Conservation (phyloP, 2,797 vertebrate genomes). For the Lycodopsis pacificus region DNA sequence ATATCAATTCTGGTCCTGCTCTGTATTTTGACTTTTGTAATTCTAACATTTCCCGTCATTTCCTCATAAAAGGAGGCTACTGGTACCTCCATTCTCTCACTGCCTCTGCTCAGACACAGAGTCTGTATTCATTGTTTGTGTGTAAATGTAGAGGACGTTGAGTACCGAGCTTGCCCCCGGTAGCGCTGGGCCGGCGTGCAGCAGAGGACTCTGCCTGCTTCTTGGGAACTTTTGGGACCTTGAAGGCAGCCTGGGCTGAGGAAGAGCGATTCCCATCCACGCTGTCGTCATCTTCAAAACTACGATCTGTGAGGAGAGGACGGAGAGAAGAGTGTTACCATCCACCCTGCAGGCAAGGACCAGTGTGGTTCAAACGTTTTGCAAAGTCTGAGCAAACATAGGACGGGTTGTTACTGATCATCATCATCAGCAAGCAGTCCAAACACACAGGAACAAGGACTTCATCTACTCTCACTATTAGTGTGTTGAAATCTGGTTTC, state of each 20-base stretch:
- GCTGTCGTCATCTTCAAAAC: constrained; percentile 97
- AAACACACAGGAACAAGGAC: background rate
- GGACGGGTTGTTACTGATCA: background rate
- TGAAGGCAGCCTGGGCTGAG: constrained; percentile 92
- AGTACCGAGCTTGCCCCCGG: constrained; percentile 91
- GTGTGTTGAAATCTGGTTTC: background rate
- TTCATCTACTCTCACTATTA: background rate
- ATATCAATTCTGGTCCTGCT: background rate
- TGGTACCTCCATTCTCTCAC: background rate
- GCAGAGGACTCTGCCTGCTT: constrained; percentile 90
- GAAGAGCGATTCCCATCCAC: constrained; percentile 95
- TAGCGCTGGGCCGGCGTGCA: constrained; percentile 91
- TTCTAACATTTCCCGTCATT: background rate
- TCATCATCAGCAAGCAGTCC: background rate
- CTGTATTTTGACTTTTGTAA: background rate
- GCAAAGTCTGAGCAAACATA: background rate
- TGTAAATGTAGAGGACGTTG: constrained; percentile 17
- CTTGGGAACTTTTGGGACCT: constrained; percentile 94
- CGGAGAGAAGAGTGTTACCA: constrained; percentile 9
- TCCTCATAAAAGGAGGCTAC: background rate
- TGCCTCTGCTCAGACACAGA: background rate
- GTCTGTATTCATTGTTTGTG: background rate
- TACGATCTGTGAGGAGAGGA: constrained; percentile 87
- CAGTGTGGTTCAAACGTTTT: background rate
- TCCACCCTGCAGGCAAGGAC: background rate